Percentiles rank a stretch among this genome's conserved stretches.
These are phyloP conservation scores for Tiliqua scincoides DNA, from an alignment of 2,113 vertebrate genomes.

Conservation along the genomic window DNA sequence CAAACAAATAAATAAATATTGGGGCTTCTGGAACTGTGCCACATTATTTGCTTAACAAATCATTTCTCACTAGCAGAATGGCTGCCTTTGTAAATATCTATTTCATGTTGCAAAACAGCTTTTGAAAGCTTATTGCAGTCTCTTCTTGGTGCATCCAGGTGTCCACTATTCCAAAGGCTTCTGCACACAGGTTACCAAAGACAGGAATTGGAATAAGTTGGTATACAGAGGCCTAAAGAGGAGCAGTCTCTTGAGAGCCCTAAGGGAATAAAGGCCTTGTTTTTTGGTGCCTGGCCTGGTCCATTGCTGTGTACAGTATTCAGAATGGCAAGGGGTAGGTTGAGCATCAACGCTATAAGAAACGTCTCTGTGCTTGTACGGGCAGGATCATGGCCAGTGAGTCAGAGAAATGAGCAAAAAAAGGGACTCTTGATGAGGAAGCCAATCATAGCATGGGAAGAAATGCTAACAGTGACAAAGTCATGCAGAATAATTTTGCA, in stretches of 20 bases:
- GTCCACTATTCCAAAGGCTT: not conserved
- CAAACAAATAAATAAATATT: too few relatives aligned
- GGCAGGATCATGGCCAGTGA: not conserved
- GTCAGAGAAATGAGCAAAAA: not conserved
- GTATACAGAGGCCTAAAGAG: not conserved
- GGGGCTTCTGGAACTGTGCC: not conserved
- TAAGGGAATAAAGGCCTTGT: not conserved
- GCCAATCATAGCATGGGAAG: not conserved
- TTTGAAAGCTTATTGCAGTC: conserved; percentile 10
- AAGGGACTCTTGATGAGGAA: not conserved
- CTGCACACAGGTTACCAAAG: not conserved
- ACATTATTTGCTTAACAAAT: not conserved
- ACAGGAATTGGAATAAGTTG: not conserved
- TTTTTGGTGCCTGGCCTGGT: not conserved
- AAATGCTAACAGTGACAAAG: not conserved
- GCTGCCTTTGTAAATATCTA: not conserved
- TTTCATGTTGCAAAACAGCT: not conserved
- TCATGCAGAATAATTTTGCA: not conserved
- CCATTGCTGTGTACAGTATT: not conserved
- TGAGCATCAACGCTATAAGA: not conserved
- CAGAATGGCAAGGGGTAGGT: not conserved
- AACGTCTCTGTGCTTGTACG: not conserved
- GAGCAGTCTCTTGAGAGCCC: not conserved
- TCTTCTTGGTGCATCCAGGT: not conserved
- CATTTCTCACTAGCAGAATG: not conserved